Evolutionary conservation across 2,888 invertebrate species (phyloP), one percentile per base, ranked within the genome.

Genomic region (Melinaea marsaeus): DNA sequence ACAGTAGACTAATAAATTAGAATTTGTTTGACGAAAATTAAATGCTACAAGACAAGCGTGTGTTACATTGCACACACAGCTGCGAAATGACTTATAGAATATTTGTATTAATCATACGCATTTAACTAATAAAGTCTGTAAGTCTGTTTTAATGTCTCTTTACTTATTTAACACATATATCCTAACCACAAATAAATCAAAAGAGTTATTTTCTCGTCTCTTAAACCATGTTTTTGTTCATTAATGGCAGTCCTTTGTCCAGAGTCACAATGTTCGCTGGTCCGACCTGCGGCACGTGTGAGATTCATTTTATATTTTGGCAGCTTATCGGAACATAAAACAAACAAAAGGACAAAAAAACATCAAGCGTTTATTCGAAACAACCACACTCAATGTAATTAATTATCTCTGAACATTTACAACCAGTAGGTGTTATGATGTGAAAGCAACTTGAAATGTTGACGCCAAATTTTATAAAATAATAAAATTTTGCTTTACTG

Each of bases 151-250:
- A 22, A 22, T 22, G 22, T 22, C 0, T 22, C 1, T 22, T 22
- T 22, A 22, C 1, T 22, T 22, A 22, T 22, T 22, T 22, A 22
- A 22, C 22, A 22, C 22, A 22, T 22, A 22, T 1, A 0, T 22
- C 22, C 22, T 22, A 22, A 22, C 22, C 1, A 46, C 11, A 46
- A 46, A 46, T 4, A 46, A 11, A 46, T 46, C 74, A 75, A 73
- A 72, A 74, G 78, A 78, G 46, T 46, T 46, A 46, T 83, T 80
- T 80, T 76, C 77, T 72, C 77, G 74, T 75, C 75, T 65, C 80
- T 75, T 85, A 85, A 85, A 85, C 85, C 84, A 84, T 84, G 81
- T 84, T 83, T 85, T 22, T 22, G 22, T 22, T 22, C 1, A 82
- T 74, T 71, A 75, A 66, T 81, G 80, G 78, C 81, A 78, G 78